Evolutionary conservation across 2,797 vertebrate genomes (phyloP).

Genomic region (Chrosomus eos): DNA sequence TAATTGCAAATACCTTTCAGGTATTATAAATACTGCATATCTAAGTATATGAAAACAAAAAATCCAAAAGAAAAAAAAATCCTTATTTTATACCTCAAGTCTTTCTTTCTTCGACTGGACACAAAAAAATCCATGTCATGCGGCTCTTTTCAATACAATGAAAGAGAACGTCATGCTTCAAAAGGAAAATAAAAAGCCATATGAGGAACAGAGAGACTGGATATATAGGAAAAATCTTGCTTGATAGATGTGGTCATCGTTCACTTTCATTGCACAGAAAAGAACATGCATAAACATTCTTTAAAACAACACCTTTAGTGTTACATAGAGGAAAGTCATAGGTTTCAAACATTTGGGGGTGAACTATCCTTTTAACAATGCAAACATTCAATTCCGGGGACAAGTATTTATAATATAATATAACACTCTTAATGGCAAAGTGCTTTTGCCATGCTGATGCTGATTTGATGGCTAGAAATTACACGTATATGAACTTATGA

Average conservation of each 20-base stretch:
- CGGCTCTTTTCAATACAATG: neutral
- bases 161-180: neutral
- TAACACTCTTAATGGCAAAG: neutral
- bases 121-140: neutral
- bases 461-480: neutral
- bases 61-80: neutral
- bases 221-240: neutral
- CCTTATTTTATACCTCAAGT: neutral
- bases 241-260: neutral
- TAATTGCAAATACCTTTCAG: neutral
- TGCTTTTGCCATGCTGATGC: slow-evolving; percentile 6
- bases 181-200: neutral
- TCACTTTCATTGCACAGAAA: neutral
- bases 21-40: neutral
- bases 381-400: neutral
- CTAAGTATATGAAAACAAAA: neutral
- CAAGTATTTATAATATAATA: neutral
- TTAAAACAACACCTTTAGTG: neutral
- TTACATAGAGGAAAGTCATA: neutral
- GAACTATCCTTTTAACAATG: neutral
- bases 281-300: neutral
- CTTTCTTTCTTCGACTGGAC: neutral
- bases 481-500: neutral
- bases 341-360: neutral
- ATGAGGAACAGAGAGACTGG: neutral